A percentile compares a stretch with the other conserved stretches of the same genome.
phyloP scores from a whole-genome alignment of 2,797 vertebrate species.

The Setipinna tenuifilis region DNA sequence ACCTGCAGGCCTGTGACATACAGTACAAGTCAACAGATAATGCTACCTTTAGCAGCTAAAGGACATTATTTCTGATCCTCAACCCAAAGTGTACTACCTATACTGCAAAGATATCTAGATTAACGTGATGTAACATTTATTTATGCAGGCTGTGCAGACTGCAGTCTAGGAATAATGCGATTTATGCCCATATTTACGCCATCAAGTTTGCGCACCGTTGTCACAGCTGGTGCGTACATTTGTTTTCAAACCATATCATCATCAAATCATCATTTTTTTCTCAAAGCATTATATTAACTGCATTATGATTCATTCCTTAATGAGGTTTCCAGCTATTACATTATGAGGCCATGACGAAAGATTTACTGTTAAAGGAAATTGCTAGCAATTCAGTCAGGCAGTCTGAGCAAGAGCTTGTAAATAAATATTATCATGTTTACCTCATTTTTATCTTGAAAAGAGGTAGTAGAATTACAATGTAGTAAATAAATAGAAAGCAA shows the following conservation, averaged over 20 bases:
- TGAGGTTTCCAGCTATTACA: conserved; percentile 44
- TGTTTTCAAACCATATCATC: too few relatives aligned
- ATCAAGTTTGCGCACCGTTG: conserved; percentile 69
- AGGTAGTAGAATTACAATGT: conserved; percentile 4
- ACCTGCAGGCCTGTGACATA: too few relatives aligned
- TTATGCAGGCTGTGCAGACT: conserved; percentile 42
- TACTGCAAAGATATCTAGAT: background rate
- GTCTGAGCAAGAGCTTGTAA: background rate
- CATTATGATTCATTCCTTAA: conserved; percentile 47
- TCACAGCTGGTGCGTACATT: conserved; percentile 35
- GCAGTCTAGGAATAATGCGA: conserved; percentile 39
- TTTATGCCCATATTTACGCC: conserved; percentile 54
- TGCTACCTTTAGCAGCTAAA: background rate
- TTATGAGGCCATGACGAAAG: conserved; percentile 44
- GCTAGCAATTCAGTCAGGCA: background rate
- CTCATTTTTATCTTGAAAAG: background rate
- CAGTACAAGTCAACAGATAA: too few relatives aligned
- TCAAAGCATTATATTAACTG: background rate
- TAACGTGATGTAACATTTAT: conserved; percentile 47
- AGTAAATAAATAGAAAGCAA: conserved; percentile 17
- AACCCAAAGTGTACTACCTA: background rate
- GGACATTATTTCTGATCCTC: background rate
- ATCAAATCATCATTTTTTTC: background rate
- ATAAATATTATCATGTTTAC: background rate
- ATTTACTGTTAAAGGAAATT: conserved; percentile 19